Conservation (phyloP, 2,797 vertebrate species). For the Zalophus californianus region DNA sequence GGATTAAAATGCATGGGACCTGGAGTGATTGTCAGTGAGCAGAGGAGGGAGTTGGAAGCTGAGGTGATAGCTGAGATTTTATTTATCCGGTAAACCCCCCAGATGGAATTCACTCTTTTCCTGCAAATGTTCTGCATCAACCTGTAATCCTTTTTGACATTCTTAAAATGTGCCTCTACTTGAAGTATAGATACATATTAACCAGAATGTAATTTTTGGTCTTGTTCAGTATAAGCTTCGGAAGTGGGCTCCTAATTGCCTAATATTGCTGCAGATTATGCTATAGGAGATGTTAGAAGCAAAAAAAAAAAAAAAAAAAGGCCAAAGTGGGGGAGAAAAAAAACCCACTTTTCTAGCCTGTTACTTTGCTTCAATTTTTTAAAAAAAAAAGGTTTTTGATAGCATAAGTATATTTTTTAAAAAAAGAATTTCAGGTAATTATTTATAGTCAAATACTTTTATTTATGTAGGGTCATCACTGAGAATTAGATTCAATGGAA, state of each 20-base stretch:
- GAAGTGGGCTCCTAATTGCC: background rate
- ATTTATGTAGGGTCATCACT: constrained; percentile 9
- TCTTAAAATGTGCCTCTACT: background rate
- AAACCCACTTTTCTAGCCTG: background rate
- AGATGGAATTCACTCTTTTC: background rate
- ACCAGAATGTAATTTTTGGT: background rate
- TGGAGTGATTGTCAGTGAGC: background rate
- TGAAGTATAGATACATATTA: background rate
- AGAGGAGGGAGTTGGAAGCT: background rate
- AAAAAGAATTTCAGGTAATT: background rate
- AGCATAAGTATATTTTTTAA: background rate
- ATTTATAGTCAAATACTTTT: constrained; percentile 15
- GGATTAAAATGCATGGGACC: background rate
- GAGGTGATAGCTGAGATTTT: background rate
- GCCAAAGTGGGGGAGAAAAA: background rate
- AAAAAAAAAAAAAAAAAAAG: background rate
- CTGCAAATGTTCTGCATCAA: background rate
- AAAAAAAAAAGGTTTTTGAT: background rate
- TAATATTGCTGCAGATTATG: background rate
- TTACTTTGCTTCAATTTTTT: background rate
- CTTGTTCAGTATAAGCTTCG: background rate
- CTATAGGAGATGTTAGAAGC: background rate
- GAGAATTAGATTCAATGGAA: constrained; percentile 59
- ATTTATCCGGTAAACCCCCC: background rate
- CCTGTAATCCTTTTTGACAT: background rate